Percentiles rank a stretch among this genome's conserved stretches.
Conservation (phyloP, 1,140 invertebrate species). For the Caerostris darwini region DNA sequence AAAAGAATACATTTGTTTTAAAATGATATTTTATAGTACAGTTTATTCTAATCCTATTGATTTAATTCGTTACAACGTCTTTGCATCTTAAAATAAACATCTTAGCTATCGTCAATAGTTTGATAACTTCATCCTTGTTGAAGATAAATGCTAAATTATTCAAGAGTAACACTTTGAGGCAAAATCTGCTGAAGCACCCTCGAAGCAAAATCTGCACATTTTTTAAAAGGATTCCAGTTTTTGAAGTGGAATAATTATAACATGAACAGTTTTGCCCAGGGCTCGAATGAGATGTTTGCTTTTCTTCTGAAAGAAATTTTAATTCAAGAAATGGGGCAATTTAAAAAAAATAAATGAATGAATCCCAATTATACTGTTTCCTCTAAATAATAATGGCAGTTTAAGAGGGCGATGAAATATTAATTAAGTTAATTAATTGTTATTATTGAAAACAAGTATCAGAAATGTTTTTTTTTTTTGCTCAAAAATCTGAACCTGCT, state of each 20-base stretch:
- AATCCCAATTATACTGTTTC: no score
- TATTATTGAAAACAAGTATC: neutral
- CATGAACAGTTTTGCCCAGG: neutral
- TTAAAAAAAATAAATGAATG: neutral
- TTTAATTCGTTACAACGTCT: no score
- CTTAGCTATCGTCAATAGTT: no score
- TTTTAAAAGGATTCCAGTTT: neutral
- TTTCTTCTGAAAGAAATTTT: neutral
- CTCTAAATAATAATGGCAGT: neutral
- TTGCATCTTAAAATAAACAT: no score
- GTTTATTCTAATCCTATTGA: no score
- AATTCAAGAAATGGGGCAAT: neutral
- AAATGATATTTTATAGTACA: no score
- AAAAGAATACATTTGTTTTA: no score
- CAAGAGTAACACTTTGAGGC: no score
- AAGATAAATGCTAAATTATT: no score
- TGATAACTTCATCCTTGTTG: no score
- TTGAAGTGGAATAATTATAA: neutral
- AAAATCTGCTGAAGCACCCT: neutral
- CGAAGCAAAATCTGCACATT: neutral
- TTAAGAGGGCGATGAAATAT: neutral
- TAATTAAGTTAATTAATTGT: neutral
- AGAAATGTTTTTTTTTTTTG: neutral
- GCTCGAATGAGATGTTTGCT: neutral
- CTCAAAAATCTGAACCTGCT: neutral